These are phyloP conservation scores for Epinotia bilunana DNA, from an alignment of 2,888 invertebrate genomes.

Conservation along the genomic window DNA sequence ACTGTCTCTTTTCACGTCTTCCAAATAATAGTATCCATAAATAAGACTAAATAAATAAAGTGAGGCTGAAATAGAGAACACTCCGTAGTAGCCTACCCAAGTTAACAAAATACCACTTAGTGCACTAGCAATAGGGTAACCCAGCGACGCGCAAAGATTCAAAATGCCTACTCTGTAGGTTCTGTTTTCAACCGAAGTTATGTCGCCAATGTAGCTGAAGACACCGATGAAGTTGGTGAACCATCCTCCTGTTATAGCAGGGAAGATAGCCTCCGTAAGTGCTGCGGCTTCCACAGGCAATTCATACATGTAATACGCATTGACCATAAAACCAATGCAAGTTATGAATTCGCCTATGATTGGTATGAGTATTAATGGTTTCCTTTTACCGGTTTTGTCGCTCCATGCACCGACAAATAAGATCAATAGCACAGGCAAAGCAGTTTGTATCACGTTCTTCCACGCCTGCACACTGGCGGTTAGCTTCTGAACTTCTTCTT, in stretches of 20 bases:
- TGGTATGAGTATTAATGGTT: conserved; percentile 92
- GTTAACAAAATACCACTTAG: conserved; percentile 90
- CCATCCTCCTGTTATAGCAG: conserved; percentile 93
- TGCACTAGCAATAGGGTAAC: conserved; percentile 94
- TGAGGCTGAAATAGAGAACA: conserved; percentile 89
- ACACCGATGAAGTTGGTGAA: conserved; percentile 94
- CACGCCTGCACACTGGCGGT: conserved; percentile 92
- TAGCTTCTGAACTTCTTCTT: conserved; percentile 87
- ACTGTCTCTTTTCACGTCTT: conserved; percentile 83
- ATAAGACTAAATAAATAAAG: conserved; percentile 89
- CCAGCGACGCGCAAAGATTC: conserved; percentile 93
- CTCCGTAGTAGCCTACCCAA: conserved; percentile 91
- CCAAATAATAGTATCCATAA: conserved; percentile 88
- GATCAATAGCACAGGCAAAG: conserved; percentile 91
- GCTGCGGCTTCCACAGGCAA: conserved; percentile 92
- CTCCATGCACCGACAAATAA: conserved; percentile 93
- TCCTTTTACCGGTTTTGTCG: conserved; percentile 87
- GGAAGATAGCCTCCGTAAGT: conserved; percentile 90
- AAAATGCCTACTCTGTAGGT: conserved; percentile 94
- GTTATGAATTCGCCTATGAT: conserved; percentile 91
- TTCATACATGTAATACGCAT: conserved; percentile 91
- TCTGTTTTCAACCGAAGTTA: conserved; percentile 91
- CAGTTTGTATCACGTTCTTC: conserved; percentile 93
- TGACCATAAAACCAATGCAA: conserved; percentile 90
- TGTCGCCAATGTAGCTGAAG: conserved; percentile 94